phyloP scores from a whole-genome alignment of 2,113 vertebrate genomes.

The Phocoena phocoena region DNA sequence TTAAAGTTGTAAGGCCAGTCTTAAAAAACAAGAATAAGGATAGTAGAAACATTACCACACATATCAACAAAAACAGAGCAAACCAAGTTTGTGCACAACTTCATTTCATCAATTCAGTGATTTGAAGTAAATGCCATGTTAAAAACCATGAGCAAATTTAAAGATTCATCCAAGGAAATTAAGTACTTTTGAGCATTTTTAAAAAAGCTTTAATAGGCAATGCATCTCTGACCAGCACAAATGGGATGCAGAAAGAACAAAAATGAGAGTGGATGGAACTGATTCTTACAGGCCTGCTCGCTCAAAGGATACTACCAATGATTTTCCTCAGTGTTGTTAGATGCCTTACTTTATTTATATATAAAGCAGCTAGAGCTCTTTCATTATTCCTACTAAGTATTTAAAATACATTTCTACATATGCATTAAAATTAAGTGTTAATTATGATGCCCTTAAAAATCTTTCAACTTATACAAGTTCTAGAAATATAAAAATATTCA shows the following conservation, averaged over 20 bases:
- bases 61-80: background rate
- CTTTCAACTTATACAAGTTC: conserved; percentile 17
- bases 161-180: background rate
- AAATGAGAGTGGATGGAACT: background rate
- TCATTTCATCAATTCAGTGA: background rate
- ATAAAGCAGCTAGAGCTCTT: background rate
- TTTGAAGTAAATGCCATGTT: background rate
- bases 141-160: background rate
- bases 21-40: background rate
- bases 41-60: background rate
- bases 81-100: background rate
- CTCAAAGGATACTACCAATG: background rate
- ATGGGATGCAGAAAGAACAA: background rate
- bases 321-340: background rate
- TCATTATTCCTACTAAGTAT: background rate
- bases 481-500: conserved; percentile 52
- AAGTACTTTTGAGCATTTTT: background rate
- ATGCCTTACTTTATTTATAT: background rate
- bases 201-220: background rate
- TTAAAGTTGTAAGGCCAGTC: background rate
- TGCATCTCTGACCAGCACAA: background rate
- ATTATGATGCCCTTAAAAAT: conserved; percentile 16
- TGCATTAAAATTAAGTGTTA: background rate
- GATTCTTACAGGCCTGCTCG: background rate
- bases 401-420: conserved; percentile 35